phyloP scores from a whole-genome alignment of 2,113 vertebrate species.

The Cryptomyrus ogoouensis region DNA sequence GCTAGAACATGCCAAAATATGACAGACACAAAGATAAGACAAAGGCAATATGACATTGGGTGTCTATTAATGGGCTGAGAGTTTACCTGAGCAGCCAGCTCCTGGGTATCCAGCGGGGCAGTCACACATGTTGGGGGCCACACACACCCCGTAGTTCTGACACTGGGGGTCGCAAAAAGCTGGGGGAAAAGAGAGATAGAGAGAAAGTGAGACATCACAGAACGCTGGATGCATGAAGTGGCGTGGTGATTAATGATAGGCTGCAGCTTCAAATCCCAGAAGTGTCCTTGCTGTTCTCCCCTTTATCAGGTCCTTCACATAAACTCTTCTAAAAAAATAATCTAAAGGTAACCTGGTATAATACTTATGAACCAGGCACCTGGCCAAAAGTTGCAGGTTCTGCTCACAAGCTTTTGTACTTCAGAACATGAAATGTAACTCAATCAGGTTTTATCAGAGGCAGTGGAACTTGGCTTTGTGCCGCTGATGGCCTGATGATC shows the following conservation, averaged over 20 bases:
- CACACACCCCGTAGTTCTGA: slow-evolving; percentile 66
- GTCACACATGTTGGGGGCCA: slow-evolving; percentile 63
- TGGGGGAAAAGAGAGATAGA: slow-evolving; percentile 30
- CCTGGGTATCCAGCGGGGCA: slow-evolving; percentile 70
- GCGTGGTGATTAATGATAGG: not conserved
- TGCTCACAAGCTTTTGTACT: not conserved
- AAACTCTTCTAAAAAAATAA: not conserved
- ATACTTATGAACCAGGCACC: not conserved
- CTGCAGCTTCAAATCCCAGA: not conserved
- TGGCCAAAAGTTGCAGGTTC: not conserved
- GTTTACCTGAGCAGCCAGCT: slow-evolving; percentile 64
- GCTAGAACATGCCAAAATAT: slow-evolving; percentile 47
- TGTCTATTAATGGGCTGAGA: not conserved
- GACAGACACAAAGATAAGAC: not conserved
- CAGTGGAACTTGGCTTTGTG: not conserved
- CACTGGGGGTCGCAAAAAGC: slow-evolving; percentile 64
- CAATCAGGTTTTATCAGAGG: not conserved
- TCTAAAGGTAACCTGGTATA: not conserved
- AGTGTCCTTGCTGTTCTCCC: not conserved
- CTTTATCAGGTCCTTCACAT: not conserved
- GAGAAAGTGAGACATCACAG: not conserved
- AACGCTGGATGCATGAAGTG: not conserved
- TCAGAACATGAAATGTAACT: not conserved
- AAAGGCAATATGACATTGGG: not conserved
- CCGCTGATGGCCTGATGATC: not conserved